Evolutionary conservation across 2,888 invertebrate species (phyloP), one percentile per base, ranked within the genome.

Genomic region (Patella caerulea): DNA sequence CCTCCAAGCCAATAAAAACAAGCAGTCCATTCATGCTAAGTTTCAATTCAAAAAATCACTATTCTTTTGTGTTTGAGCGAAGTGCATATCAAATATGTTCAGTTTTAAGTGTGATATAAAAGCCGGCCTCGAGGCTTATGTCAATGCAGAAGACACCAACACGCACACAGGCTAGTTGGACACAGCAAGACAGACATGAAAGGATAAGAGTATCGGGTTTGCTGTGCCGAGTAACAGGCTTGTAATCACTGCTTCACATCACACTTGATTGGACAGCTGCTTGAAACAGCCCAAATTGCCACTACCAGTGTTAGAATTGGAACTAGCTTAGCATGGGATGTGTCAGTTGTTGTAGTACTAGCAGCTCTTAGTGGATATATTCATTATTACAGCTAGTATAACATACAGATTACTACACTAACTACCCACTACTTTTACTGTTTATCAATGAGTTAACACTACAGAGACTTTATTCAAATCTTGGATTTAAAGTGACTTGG

Each of bases 181-280:
- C 65, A 65, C 24, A 24, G 14, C 65, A 65, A 65, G 65, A 65
- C 24, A 65, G 65, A 65, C 65, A 19, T 65, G 65, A 65, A 65
- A 65, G 24, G 65, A 65, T 24, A 65, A 65, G 65, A 65, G 65
- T 65, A 65, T 65, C 65, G 7, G 65, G 65, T 65, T 65, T 65
- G 65, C 19, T 19, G 65, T 24, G 65, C 65, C 19, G 65, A 65
- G 65, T 24, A 65, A 65, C 65, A 65, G 19, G 65, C 24, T 65
- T 12, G 65, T 24, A 65, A 65, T 65, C 65, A 65, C 65, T 24
- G 24, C 65, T 65, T 24, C 24, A 65, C 65, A 65, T 65, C 65
- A 65, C 65, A 65, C 65, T 65, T 65, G 65, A 65, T 65, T 65
- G 65, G 65, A 65, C 65, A 65, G 65, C 65, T 65, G 65, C 19